Percentiles rank a stretch among this genome's conserved stretches.
These are phyloP conservation scores for Acanthoscelides obtectus DNA, from an alignment of 2,888 invertebrate genomes.

Conservation along the genomic window DNA sequence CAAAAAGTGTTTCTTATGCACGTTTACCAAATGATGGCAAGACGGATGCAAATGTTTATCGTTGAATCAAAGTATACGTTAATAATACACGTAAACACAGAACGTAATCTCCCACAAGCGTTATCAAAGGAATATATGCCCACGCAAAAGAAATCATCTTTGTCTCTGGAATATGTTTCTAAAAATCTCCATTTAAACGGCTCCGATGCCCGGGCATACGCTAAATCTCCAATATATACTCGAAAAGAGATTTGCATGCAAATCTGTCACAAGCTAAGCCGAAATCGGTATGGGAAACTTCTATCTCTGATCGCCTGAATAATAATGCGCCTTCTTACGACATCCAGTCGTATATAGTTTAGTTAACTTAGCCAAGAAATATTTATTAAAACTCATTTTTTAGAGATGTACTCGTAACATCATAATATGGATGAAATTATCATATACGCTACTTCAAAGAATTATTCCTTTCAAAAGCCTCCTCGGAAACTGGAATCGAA, in stretches of 20 bases:
- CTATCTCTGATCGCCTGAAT: constrained; percentile 39
- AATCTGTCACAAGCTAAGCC: constrained; percentile 46
- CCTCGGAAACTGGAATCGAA: no score
- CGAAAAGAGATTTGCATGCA: constrained; percentile 42
- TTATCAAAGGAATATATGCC: not conserved
- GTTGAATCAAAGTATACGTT: no score
- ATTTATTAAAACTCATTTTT: no score
- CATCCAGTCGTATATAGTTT: constrained; percentile 29
- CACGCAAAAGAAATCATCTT: not conserved
- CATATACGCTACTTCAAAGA: no score
- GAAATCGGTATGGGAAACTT: constrained; percentile 44
- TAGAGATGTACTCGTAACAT: no score
- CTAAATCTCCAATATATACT: constrained; percentile 17
- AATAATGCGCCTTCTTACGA: constrained; percentile 34
- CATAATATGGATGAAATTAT: no score
- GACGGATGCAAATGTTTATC: no score
- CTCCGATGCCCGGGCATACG: not conserved
- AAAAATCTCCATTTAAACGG: not conserved
- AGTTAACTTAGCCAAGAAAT: not conserved
- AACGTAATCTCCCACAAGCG: no score
- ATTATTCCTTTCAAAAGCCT: no score
- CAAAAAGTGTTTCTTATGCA: no score
- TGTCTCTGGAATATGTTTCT: not conserved
- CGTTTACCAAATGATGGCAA: no score
- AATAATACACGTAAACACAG: no score